Percentiles rank a stretch among this genome's conserved stretches.
Evolutionary conservation across 2,113 vertebrate genomes (phyloP).

Genomic region (Felis chaus): DNA sequence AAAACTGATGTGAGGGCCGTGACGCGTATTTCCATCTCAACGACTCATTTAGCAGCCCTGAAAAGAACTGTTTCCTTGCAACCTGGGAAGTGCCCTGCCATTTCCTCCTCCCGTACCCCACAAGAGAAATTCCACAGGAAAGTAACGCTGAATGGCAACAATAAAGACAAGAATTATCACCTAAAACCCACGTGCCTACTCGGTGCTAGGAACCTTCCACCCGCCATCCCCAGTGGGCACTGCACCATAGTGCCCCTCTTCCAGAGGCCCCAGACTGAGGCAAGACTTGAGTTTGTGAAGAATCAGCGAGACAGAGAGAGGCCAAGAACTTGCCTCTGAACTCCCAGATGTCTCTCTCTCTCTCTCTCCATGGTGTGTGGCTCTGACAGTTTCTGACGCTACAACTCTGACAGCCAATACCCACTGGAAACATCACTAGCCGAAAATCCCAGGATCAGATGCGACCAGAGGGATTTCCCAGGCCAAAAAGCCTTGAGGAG

Average conservation of each 20-base stretch:
- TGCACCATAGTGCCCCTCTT: neutral
- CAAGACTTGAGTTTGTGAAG: neutral
- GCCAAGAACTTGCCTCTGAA: neutral
- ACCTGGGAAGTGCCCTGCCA: neutral
- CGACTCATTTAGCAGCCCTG: neutral
- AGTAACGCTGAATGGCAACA: neutral
- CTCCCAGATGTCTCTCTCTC: neutral
- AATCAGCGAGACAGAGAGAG: neutral
- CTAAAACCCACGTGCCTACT: neutral
- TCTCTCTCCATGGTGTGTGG: neutral
- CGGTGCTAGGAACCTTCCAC: rapidly evolving
- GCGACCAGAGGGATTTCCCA: slow-evolving; percentile 28
- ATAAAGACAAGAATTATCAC: neutral
- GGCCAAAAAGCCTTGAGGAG: slow-evolving; percentile 63
- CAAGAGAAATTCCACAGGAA: neutral
- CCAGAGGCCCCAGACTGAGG: neutral
- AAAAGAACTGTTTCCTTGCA: neutral
- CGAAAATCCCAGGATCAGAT: neutral
- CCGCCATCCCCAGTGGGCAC: no score
- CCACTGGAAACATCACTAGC: neutral
- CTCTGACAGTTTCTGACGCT: neutral
- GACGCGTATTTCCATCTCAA: neutral
- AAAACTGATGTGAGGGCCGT: neutral
- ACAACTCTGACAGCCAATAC: neutral
- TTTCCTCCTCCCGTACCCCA: neutral